Evolutionary conservation across 2,797 vertebrate species (phyloP).

Genomic region (Hozukius guyotensis): DNA sequence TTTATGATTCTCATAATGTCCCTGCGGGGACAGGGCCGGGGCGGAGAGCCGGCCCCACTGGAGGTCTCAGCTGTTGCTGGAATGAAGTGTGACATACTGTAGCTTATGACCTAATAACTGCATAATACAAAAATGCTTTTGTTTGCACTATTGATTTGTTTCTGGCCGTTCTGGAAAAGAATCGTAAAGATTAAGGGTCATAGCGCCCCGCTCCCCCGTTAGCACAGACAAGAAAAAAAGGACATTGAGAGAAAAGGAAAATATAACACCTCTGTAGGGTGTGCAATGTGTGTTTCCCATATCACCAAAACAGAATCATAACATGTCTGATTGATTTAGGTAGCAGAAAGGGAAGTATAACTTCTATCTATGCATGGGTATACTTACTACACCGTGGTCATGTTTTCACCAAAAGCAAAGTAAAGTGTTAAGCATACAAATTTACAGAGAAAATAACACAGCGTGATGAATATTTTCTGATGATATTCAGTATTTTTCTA

Average conservation of each 20-base stretch:
- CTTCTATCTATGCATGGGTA: slow-evolving; percentile 17
- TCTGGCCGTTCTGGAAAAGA: slow-evolving; percentile 85
- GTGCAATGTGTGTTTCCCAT: slow-evolving; percentile 48
- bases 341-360: slow-evolving; percentile 7
- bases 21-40: slow-evolving; percentile 79
- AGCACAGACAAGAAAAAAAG: slow-evolving; percentile 65
- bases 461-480: background rate
- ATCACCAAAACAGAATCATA: slow-evolving; percentile 40
- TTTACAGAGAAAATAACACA: background rate
- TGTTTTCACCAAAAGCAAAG: slow-evolving; percentile 3
- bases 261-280: slow-evolving; percentile 55
- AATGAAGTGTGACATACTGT: slow-evolving; percentile 99
- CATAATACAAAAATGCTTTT: slow-evolving; percentile 94
- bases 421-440: background rate
- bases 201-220: slow-evolving; percentile 57
- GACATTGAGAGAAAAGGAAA: slow-evolving; percentile 54
- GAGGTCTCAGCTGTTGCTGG: slow-evolving; percentile 92
- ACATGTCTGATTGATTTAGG: slow-evolving; percentile 45
- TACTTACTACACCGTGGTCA: background rate
- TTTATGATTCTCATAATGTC: slow-evolving; percentile 96
- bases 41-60: slow-evolving; percentile 54
- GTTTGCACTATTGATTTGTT: slow-evolving; percentile 90
- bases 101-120: slow-evolving; percentile 99
- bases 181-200: slow-evolving; percentile 79
- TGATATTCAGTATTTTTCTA: background rate